Base-by-base conservation (phyloP, 1,140 invertebrate species). In the Scaptomyza montana region DNA sequence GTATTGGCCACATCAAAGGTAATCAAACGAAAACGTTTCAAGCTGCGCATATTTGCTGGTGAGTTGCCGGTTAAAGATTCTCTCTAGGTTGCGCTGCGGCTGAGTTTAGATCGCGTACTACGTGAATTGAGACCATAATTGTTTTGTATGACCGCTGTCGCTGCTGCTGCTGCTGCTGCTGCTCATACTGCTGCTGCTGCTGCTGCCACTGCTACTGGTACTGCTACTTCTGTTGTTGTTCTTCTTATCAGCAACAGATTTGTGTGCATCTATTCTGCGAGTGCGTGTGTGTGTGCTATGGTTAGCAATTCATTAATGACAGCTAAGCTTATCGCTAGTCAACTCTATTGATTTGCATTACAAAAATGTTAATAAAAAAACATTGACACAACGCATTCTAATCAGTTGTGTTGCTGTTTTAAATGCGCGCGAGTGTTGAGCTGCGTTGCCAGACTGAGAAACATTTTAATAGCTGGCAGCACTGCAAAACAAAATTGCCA, bases 1-100 rank as follows among this genome's bases (percentile, higher is more conserved):
- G 97, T 98, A 68, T 96, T 96, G 6, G 96, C 98, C 10, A 97
- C 95, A 92, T 98, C 97, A 89, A 98, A 97, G 12, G 97, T 98
- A 50, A 98, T 94, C 70, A 97, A 91, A 62, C 93, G 92, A 25
- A 94, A 93, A 43, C 90, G 92, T 21, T 92, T 80, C 28, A 93
- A 65, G 61, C 90, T 92, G 75, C 92, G 93, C 84, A 91, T 91
- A 71, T 77, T 76, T 46, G 66, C 30, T 72, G n/a, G 36, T 51
- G 54, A 54, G 30, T 5, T 33, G 30, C 7, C 5, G 30, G 7
- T 7, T 2, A 33, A 33, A 33, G 5, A 7, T 6, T 50, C 39
- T 33, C 9, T 56, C 16, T 5, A 46, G 28, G 51, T 56, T 47
- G 61, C 21, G 66, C 28, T 46, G 53, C 65, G 19, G n/a, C 10